Evolutionary conservation across 2,888 invertebrate genomes (phyloP), one percentile per base, ranked within the genome.

Genomic region (Rhingia campestris): DNA sequence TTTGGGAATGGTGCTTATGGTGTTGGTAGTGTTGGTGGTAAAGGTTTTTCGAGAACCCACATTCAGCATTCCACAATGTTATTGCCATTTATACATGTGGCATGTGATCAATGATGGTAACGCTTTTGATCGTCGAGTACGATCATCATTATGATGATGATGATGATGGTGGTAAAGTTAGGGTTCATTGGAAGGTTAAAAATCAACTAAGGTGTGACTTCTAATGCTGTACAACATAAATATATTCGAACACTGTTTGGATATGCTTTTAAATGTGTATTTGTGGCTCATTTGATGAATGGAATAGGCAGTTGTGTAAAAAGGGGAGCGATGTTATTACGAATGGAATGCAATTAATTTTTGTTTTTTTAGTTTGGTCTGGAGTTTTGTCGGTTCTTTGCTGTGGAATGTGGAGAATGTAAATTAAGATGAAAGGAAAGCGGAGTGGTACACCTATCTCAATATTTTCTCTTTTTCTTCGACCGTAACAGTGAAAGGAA

Each of bases 131-230:
- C 74, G 67, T 39, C 56, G 14, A 14, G 58, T 43, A 56, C 35
- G 41, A 80, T 80, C 22, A 66, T 22, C 22, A 22, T n/a, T n/a
- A 22, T 2, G 22, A 22, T 59, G 59, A 70, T 70, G 59, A 56
- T 66, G 51, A 59, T 43, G 63, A 58, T 37, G 61, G 45, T 58
- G 59, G 63, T 63, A 69, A 47, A 80, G 74, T 70, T 80, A 80
- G 80, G 84, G 84, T 84, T 84, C 84, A 84, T 66, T 84, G 84
- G 66, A 84, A 84, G 84, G 84, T 84, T 84, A 84, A 70, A 84
- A 74, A 84, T 84, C 80, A 84, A 84, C 84, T 84, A 75, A 80
- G 80, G 84, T 80, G 84, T 70, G 80, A 84, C 80, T 80, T 84
- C 72, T 80, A 73, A 82, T 74, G 64, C 51, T 79, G 30, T 69